Percentiles rank a stretch among this genome's conserved stretches.
phyloP scores from a whole-genome alignment of 2,113 vertebrate genomes.

The Pluvianellus socialis region DNA sequence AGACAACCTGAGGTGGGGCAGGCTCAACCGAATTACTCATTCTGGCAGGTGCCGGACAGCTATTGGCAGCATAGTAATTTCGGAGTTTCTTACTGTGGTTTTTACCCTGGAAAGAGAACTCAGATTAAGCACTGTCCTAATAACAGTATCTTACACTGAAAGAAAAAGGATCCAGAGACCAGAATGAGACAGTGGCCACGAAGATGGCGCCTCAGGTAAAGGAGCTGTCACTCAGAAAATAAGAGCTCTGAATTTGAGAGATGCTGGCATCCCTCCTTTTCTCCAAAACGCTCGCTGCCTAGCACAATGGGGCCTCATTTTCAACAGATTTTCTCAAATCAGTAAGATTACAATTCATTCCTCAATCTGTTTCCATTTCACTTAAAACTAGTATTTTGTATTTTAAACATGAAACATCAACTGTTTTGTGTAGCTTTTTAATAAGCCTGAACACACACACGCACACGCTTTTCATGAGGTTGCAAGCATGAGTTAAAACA shows the following conservation, averaged over 20 bases:
- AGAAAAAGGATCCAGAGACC: background rate
- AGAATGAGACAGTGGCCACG: background rate
- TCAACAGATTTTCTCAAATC: background rate
- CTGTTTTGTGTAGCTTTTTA: background rate
- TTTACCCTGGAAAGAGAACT: conserved; percentile 86
- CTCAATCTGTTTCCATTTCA: background rate
- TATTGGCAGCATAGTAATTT: conserved; percentile 95
- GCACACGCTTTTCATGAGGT: background rate
- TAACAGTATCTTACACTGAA: background rate
- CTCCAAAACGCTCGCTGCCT: background rate
- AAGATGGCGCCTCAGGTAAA: background rate
- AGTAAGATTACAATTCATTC: background rate
- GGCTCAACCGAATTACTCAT: conserved; percentile 83
- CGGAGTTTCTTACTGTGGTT: conserved; percentile 97
- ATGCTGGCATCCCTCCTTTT: background rate
- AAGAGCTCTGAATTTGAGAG: background rate
- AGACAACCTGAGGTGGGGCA: conserved; percentile 75
- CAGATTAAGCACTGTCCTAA: background rate
- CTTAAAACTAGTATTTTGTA: background rate
- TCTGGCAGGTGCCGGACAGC: conserved; percentile 89
- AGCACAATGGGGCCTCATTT: background rate
- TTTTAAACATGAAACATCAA: background rate
- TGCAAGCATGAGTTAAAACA: background rate
- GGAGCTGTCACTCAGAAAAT: background rate
- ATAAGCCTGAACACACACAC: background rate